phyloP scores from a whole-genome alignment of 2,797 vertebrate genomes.

The Micrastur ruficollis region DNA sequence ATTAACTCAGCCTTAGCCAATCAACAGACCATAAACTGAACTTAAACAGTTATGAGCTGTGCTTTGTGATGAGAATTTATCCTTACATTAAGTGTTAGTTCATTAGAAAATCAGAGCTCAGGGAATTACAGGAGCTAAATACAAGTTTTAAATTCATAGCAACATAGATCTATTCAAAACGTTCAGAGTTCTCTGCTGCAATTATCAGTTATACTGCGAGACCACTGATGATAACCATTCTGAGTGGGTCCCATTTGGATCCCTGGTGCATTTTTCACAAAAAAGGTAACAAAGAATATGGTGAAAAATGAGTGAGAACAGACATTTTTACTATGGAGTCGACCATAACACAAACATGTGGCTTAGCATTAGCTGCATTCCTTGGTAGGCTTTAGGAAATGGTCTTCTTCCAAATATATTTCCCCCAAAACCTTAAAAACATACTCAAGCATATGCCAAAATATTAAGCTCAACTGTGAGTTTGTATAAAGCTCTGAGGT shows the following conservation, averaged over 20 bases:
- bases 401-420: not conserved
- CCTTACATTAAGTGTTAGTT: constrained; percentile 69
- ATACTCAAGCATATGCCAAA: not conserved
- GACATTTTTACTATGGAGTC: not conserved
- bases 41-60: constrained; percentile 65
- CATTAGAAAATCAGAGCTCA: constrained; percentile 59
- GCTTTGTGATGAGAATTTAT: constrained; percentile 71
- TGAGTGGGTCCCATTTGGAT: not conserved
- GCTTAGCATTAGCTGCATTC: not conserved
- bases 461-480: not conserved
- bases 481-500: not conserved
- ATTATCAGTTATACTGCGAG: not conserved
- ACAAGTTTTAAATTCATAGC: constrained; percentile 49
- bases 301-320: not conserved
- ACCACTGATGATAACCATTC: constrained; percentile 4
- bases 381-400: not conserved
- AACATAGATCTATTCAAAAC: constrained; percentile 43
- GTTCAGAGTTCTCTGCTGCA: constrained; percentile 7
- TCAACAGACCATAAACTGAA: constrained; percentile 71
- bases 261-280: not conserved
- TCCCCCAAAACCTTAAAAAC: not conserved
- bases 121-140: constrained; percentile 61
- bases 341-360: not conserved
- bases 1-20: constrained; percentile 71
- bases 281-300: not conserved